phyloP scores from a whole-genome alignment of 2,888 invertebrate species.

The Odontomyia ornata region DNA sequence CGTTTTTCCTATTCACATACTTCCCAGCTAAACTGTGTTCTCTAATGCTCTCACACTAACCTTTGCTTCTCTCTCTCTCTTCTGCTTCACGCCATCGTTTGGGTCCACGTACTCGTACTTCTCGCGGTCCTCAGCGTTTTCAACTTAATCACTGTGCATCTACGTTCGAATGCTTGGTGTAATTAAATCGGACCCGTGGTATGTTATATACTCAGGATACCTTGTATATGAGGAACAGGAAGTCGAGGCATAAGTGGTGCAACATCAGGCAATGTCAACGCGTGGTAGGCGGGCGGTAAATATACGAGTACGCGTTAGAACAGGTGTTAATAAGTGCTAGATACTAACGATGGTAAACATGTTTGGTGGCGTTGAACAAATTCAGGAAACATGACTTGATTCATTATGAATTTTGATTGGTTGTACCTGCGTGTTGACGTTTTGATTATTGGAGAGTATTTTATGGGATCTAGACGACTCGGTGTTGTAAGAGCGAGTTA shows the following conservation, averaged over 20 bases:
- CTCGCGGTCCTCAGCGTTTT: not conserved
- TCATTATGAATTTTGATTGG: not conserved
- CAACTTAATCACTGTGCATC: conserved; percentile 9
- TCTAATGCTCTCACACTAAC: too few species aligned
- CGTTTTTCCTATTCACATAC: not conserved
- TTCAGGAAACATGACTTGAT: conserved; percentile 15
- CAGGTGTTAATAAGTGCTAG: conserved; percentile 22
- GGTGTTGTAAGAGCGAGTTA: too few species aligned
- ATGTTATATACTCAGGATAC: not conserved
- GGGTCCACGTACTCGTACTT: not conserved
- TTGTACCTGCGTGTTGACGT: not conserved
- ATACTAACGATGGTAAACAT: conserved; percentile 26
- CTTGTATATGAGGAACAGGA: not conserved
- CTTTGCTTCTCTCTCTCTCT: too few species aligned
- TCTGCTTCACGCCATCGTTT: too few species aligned
- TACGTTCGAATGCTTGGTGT: conserved; percentile 6
- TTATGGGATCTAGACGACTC: too few species aligned
- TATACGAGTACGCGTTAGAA: conserved; percentile 32
- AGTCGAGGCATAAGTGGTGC: too few species aligned
- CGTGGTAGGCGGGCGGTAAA: conserved; percentile 1
- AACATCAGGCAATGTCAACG: not conserved
- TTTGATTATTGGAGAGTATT: too few species aligned
- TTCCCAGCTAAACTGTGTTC: not conserved
- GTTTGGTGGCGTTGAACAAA: not conserved
- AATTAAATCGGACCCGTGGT: conserved; percentile 14